These are phyloP conservation scores for Entomobrya multifasciata DNA, from an alignment of 2,888 invertebrate genomes.

Conservation along the genomic window DNA sequence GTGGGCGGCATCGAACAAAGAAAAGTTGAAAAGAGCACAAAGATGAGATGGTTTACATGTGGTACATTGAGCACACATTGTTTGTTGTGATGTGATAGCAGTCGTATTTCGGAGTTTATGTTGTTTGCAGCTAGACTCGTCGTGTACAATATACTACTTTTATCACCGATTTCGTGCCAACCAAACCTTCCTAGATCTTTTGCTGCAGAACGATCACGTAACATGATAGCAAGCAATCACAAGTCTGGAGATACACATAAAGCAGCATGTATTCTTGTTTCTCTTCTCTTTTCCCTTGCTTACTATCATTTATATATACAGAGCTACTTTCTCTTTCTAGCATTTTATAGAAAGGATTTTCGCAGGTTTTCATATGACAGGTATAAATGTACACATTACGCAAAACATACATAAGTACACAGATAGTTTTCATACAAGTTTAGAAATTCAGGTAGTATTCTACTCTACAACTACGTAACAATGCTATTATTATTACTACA, in stretches of 20 bases:
- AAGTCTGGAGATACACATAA: constrained; percentile 10
- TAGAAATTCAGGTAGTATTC: too few relatives aligned
- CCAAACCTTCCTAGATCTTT: constrained; percentile 25
- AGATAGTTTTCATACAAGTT: too few relatives aligned
- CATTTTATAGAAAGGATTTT: constrained; percentile 7
- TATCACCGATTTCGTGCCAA: constrained; percentile 26
- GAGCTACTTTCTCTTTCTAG: background rate
- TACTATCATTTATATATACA: too few relatives aligned
- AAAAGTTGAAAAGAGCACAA: background rate
- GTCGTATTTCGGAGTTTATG: background rate
- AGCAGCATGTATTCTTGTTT: constrained; percentile 18
- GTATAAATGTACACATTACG: too few relatives aligned
- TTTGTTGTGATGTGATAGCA: background rate
- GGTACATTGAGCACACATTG: background rate
- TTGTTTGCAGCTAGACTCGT: background rate
- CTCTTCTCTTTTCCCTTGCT: background rate
- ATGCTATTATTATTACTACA: background rate
- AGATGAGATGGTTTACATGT: too few relatives aligned
- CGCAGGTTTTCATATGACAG: too few relatives aligned
- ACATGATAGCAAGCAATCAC: constrained; percentile 12
- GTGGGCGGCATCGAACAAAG: too few relatives aligned
- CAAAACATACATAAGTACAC: too few relatives aligned
- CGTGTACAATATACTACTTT: background rate
- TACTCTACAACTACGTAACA: too few relatives aligned
- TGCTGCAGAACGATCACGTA: constrained; percentile 20